Evolutionary conservation across 2,113 vertebrate species (phyloP).

Genomic region (Neolamprologus sp.): DNA sequence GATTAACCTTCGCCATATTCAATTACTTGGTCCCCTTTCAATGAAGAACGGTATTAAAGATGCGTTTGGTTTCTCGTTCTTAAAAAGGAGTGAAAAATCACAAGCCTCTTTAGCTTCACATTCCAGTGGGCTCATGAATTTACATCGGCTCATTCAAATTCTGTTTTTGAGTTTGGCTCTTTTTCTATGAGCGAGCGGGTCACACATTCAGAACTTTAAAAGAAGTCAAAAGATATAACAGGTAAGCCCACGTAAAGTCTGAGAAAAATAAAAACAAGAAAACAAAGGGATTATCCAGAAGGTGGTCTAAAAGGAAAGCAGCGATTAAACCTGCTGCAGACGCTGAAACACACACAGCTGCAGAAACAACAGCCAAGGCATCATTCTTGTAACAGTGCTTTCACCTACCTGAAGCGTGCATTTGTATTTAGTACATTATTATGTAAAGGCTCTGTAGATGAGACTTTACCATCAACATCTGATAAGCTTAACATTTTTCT

Average conservation of each 20-base stretch:
- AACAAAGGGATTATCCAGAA: neutral
- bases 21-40: neutral
- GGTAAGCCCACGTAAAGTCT: neutral
- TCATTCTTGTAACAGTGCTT: neutral
- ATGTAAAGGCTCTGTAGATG: neutral
- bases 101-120: neutral
- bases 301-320: accelerated
- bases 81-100: neutral
- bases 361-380: neutral
- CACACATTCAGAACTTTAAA: neutral
- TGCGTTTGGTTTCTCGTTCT: neutral
- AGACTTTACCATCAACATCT: neutral
- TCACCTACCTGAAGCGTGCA: neutral
- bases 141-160: neutral
- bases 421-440: neutral
- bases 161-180: neutral
- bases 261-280: neutral
- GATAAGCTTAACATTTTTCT: neutral
- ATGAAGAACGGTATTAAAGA: neutral
- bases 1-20: neutral
- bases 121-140: neutral
- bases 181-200: neutral
- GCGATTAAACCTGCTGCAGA: neutral
- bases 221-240: neutral
- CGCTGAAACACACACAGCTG: neutral